Conservation (phyloP, 2,888 invertebrate genomes). For the Drosophila algonquin region DNA sequence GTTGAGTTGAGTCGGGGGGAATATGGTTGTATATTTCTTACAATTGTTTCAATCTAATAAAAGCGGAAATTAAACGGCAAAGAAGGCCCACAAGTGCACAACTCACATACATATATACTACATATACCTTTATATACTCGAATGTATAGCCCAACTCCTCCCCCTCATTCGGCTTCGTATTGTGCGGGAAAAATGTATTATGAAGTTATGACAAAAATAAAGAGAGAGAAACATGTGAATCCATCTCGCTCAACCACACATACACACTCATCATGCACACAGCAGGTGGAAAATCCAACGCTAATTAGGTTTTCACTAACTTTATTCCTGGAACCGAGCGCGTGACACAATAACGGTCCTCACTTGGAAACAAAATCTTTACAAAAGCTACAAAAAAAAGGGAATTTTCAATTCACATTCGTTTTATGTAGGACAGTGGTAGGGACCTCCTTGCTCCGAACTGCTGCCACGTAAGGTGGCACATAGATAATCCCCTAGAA, state of each 20-base stretch:
- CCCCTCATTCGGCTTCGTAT: slow-evolving; percentile 48
- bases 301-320: slow-evolving; percentile 64
- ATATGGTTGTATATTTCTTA: slow-evolving; percentile 14
- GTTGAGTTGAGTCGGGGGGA: slow-evolving; percentile 2
- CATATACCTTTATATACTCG: background rate
- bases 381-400: background rate
- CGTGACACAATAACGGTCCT: background rate
- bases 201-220: slow-evolving; percentile 45
- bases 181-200: slow-evolving; percentile 58
- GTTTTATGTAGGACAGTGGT: no score
- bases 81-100: slow-evolving; percentile 67
- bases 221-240: slow-evolving; percentile 3
- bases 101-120: slow-evolving; percentile 26
- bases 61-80: slow-evolving; percentile 64
- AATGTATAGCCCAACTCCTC: slow-evolving; percentile 11
- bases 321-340: background rate
- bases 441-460: background rate
- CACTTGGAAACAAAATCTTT: background rate
- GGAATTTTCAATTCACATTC: background rate
- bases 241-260: slow-evolving; percentile 1
- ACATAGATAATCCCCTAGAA: background rate
- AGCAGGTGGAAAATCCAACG: slow-evolving; percentile 24
- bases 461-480: background rate
- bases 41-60: slow-evolving; percentile 63
- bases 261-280: background rate